phyloP scores from a whole-genome alignment of 2,113 vertebrate genomes.

The Eubucco bourcierii region DNA sequence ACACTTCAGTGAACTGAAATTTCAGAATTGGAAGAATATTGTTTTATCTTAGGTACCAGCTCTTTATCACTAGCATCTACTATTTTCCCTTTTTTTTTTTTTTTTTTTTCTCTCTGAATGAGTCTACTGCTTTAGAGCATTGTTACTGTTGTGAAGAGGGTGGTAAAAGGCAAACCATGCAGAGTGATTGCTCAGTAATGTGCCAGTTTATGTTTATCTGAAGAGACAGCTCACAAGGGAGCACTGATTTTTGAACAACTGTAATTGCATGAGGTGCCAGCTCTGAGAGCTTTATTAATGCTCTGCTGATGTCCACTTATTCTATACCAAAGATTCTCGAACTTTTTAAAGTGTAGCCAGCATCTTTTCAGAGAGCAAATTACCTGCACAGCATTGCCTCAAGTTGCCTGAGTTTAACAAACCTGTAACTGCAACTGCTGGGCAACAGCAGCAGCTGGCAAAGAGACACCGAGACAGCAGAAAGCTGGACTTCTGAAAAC shows the following conservation, averaged over 20 bases:
- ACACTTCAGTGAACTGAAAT: not conserved
- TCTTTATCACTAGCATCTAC: not conserved
- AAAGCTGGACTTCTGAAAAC: not conserved
- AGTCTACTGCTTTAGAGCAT: conserved; percentile 13
- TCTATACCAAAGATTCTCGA: not conserved
- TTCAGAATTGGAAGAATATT: not conserved
- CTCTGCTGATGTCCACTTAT: not conserved
- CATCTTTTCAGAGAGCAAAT: not conserved
- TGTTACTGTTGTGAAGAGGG: not conserved
- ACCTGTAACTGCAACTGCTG: not conserved
- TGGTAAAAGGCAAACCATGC: conserved; percentile 22
- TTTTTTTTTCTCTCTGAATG: not conserved
- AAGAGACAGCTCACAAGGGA: conserved; percentile 27
- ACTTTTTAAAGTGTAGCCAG: not conserved
- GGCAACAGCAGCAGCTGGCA: not conserved
- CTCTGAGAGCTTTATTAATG: not conserved
- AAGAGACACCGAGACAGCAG: not conserved
- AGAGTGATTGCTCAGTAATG: conserved; percentile 11
- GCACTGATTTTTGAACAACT: conserved; percentile 31
- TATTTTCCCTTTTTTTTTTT: not conserved
- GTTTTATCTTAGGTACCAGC: not conserved
- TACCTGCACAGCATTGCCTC: not conserved
- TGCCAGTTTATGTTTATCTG: not conserved
- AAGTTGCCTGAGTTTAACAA: not conserved
- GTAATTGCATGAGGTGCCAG: conserved; percentile 12